Evolutionary conservation across 2,888 invertebrate genomes (phyloP), one percentile per base, ranked within the genome.

Genomic region (Eurois occulta): DNA sequence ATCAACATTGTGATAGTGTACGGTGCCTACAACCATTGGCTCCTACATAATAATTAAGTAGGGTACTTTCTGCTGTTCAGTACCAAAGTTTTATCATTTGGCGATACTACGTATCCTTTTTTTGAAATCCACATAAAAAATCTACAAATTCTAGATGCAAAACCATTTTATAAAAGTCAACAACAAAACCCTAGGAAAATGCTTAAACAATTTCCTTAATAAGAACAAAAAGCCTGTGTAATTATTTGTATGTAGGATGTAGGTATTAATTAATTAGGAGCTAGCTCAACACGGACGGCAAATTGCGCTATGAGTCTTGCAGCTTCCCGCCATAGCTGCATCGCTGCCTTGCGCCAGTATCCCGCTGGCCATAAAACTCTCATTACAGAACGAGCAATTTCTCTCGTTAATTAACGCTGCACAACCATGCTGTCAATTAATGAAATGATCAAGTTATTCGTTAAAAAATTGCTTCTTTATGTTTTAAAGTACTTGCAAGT

Each of bases 351-450:
- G 81, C 85, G 86, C 81, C 83, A 86, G 88, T 85, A 88, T 87
- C 89, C 91, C 88, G 83, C 83, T 87, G 88, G 87, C 90, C 92
- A 92, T 94, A 94, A 93, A 94, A 93, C 92, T 91, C 92, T 91
- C 91, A 92, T 93, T 93, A 93, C 89, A 89, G 89, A 85, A 90
- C 88, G 87, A 90, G 91, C 93, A 91, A 93, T 93, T 92, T 93
- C 91, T 91, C 92, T 91, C 90, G 91, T 92, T 94, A 94, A 92
- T 89, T 92, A 92, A 93, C 91, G 91, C 90, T 90, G 91, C 91
- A 90, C 91, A 85, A 90, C 91, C 91, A 90, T 87, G 90, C 88
- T 91, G 90, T 91, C 92, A 92, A 92, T 92, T 92, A 91, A 87
- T 85, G 81, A 85, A 90, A 90, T 87, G 88, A 87, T 88, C 88